Base-by-base conservation (phyloP, 1,140 invertebrate species). In the Hypsibius dujardini region DNA sequence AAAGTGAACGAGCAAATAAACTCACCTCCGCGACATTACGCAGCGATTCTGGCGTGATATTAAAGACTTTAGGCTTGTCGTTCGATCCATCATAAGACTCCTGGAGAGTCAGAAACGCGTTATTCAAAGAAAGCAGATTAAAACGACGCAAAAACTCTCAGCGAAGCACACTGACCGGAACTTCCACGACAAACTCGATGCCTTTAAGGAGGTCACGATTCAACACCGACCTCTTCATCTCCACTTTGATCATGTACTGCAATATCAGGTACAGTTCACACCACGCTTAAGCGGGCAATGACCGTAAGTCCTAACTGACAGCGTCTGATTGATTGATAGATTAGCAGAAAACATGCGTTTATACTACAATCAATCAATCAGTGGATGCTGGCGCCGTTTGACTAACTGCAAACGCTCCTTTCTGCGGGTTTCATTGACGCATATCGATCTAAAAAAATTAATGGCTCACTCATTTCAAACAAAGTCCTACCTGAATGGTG, bases 101-200 rank as follows among this genome's bases (percentile, higher is more conserved):
- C 76, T 80, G 74, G 28, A 28, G 28, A 28, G 28, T 28, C 28
- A 28, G 28, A 28, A 28, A 28, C 28, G 28, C 28, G 28, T 28
- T 28, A 28, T 28, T 28, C 28, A 28, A 28, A 28, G 28, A 28
- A 28, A 28, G 28, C 28, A 28, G 28, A 28, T 28, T 28, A 28
- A 28, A 28, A 28, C 28, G 28, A 28, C 28, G 28, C 28, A 28
- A 28, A 28, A 28, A 28, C 28, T 28, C 28, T 28, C 28, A 28
- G 28, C 28, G 28, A 28, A 28, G 28, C 28, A 47, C 71, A 73
- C 46, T 70, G 74, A 86, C 84, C 80, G 86, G 87, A 77, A 91
- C 87, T 81, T 96, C 92, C 1, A 96, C 86, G 76, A 96, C 89
- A 78, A 97, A 95, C 77, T 95, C 90, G 75, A 89, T 84, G 12